These are phyloP conservation scores for Orius laevigatus DNA, from an alignment of 1,140 invertebrate species.

Conservation along the genomic window DNA sequence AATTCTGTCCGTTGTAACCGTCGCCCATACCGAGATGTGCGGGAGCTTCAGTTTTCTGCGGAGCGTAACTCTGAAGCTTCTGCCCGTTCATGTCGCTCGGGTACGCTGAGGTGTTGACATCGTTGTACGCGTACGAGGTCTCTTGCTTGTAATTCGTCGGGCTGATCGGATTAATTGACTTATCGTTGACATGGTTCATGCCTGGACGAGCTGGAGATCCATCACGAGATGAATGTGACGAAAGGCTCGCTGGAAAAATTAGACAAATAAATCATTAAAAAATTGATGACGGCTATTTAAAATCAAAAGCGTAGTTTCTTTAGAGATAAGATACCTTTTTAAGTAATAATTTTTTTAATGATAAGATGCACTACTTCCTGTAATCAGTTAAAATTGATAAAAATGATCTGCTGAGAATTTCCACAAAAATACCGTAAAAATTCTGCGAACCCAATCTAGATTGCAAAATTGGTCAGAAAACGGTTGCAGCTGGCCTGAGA, in stretches of 20 bases:
- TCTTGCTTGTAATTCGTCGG: slow-evolving; percentile 4
- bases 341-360: background rate
- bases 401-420: background rate
- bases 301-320: too few relatives aligned
- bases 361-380: background rate
- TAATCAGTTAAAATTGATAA: background rate
- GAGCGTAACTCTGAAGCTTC: background rate
- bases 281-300: too few relatives aligned
- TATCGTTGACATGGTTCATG: slow-evolving; percentile 10
- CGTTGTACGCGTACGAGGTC: slow-evolving; percentile 1
- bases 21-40: too few relatives aligned
- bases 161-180: background rate
- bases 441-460: too few relatives aligned
- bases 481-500: too few relatives aligned
- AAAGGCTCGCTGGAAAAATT: slow-evolving; percentile 21
- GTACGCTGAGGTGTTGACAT: slow-evolving; percentile 1
- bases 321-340: background rate
- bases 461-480: too few relatives aligned
- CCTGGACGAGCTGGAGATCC: slow-evolving; percentile 18
- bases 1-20: background rate
- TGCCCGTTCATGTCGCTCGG: background rate
- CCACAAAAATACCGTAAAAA: too few relatives aligned
- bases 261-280: background rate
- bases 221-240: slow-evolving; percentile 22
- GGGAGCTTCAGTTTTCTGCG: background rate